These are phyloP conservation scores for Orthosia gracilis DNA, from an alignment of 2,888 invertebrate species.

Conservation along the genomic window DNA sequence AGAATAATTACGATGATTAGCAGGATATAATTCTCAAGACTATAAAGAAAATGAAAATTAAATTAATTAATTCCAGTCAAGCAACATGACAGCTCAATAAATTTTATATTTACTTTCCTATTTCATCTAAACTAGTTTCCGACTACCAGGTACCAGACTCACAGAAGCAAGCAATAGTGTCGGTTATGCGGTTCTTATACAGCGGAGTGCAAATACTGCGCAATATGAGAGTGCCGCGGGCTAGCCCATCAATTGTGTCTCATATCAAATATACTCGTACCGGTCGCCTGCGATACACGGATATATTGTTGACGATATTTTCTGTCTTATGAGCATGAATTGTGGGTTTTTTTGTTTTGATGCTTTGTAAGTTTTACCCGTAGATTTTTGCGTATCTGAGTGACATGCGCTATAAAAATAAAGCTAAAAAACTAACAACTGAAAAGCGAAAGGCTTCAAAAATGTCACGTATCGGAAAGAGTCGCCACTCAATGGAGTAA, in stretches of 20 bases:
- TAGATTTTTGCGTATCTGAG: neutral
- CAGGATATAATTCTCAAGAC: no score
- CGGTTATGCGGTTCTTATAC: conserved; percentile 42
- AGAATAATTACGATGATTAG: no score
- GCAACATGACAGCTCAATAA: no score
- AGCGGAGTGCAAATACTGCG: conserved; percentile 51
- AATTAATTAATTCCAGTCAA: no score
- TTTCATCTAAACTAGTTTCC: neutral
- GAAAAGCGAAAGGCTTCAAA: neutral
- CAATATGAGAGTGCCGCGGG: conserved; percentile 54
- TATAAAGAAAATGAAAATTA: no score
- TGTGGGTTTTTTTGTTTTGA: neutral
- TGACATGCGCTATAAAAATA: no score
- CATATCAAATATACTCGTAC: conserved; percentile 62
- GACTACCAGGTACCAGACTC: conserved; percentile 39
- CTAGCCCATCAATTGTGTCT: conserved; percentile 50
- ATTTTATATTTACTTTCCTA: conserved; percentile 4
- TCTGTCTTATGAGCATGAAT: conserved; percentile 18
- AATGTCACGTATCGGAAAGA: neutral
- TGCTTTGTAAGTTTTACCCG: neutral
- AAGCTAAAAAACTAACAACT: neutral
- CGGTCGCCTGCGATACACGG: conserved; percentile 23
- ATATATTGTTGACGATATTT: conserved; percentile 41
- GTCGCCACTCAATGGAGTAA: neutral
- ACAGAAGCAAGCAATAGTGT: conserved; percentile 49